These are phyloP conservation scores for Drosophila glabriapex DNA, from an alignment of 2,888 invertebrate species.

Conservation along the genomic window DNA sequence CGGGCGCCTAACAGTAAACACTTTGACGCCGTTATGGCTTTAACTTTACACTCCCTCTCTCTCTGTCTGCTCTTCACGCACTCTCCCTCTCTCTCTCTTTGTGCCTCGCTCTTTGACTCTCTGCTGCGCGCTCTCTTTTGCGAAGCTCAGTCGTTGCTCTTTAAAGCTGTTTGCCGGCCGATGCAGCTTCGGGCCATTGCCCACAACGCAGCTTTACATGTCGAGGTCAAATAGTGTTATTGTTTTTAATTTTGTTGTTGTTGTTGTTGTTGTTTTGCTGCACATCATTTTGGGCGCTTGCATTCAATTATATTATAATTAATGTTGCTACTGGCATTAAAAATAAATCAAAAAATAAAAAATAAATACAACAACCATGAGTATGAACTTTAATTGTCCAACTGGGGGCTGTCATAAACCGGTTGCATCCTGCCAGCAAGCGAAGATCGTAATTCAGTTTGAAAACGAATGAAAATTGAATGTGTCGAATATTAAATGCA, in stretches of 20 bases:
- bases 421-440: slow-evolving; percentile 53
- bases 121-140: not conserved
- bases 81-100: slow-evolving; percentile 11
- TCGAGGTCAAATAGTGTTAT: slow-evolving; percentile 75
- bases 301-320: slow-evolving; percentile 78
- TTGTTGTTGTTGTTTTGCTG: slow-evolving; percentile 31
- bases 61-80: slow-evolving; percentile 1
- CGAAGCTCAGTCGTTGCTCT: slow-evolving; percentile 25
- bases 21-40: slow-evolving; percentile 63
- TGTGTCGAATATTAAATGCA: slow-evolving; percentile 19
- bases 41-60: slow-evolving; percentile 14
- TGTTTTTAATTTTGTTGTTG: slow-evolving; percentile 9
- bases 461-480: slow-evolving; percentile 25
- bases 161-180: slow-evolving; percentile 33
- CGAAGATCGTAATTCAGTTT: slow-evolving; percentile 28
- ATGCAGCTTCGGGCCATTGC: slow-evolving; percentile 59
- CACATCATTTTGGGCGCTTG: slow-evolving; percentile 55
- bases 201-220: slow-evolving; percentile 73
- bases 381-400: slow-evolving; percentile 73
- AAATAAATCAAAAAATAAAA: slow-evolving; percentile 29
- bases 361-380: slow-evolving; percentile 53
- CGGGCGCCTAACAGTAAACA: slow-evolving; percentile 73
- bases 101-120: slow-evolving; percentile 8
- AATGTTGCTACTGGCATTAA: slow-evolving; percentile 54
- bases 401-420: slow-evolving; percentile 39